A percentile compares a stretch with the other conserved stretches of the same genome.
phyloP scores from a whole-genome alignment of 1,140 invertebrate species.

The Lasioglossum albipes region DNA sequence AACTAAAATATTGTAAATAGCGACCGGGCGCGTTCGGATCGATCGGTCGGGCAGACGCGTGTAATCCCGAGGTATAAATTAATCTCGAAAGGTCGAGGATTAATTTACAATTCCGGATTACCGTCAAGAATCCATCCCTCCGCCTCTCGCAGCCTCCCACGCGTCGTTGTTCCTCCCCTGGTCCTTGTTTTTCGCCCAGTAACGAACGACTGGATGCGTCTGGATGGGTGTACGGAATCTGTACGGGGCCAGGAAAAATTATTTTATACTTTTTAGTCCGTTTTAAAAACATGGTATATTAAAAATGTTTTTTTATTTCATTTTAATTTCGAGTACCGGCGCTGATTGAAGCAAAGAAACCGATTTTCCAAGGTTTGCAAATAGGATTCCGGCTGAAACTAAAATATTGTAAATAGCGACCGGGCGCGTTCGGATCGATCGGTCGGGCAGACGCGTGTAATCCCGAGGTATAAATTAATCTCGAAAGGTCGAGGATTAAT shows the following conservation, averaged over 20 bases:
- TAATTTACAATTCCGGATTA: constrained; percentile 73
- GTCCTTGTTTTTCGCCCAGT: constrained; percentile 34
- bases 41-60: constrained; percentile 12
- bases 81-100: constrained; percentile 70
- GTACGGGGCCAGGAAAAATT: no score
- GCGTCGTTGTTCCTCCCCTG: no score
- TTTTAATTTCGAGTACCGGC: no score
- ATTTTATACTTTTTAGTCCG: no score
- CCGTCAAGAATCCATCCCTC: constrained; percentile 59
- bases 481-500: constrained; percentile 71
- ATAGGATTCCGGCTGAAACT: neutral
- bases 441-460: constrained; percentile 37
- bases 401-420: constrained; percentile 32
- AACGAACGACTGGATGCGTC: constrained; percentile 56
- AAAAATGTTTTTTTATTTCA: no score
- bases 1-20: constrained; percentile 33
- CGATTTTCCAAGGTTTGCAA: no score
- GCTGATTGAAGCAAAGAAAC: no score
- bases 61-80: constrained; percentile 65
- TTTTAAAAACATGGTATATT: no score
- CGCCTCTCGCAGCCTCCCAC: neutral
- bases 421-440: neutral
- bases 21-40: neutral
- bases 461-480: constrained; percentile 68
- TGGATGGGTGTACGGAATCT: constrained; percentile 43